Evolutionary conservation across 2,888 invertebrate genomes (phyloP).

Genomic region (Drosophila nr. perissopoda): DNA sequence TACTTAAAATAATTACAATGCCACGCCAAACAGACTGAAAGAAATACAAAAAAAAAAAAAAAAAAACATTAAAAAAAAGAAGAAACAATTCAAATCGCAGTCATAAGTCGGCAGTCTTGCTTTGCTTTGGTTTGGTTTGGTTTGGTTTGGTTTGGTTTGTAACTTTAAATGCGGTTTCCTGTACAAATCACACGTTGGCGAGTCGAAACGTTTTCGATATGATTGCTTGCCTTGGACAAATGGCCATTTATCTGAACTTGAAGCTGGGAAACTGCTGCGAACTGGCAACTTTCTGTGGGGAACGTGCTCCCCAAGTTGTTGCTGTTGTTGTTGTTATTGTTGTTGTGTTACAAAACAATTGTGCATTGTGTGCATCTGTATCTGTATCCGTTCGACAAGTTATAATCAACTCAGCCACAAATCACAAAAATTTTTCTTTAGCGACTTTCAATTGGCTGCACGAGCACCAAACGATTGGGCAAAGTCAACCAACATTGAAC

Average conservation of each 20-base stretch:
- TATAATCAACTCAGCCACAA: slow-evolving; percentile 74
- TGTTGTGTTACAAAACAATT: slow-evolving; percentile 41
- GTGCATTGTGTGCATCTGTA: slow-evolving; percentile 43
- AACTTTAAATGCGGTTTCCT: slow-evolving; percentile 72
- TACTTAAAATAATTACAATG: slow-evolving; percentile 78
- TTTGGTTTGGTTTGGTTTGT: slow-evolving; percentile 30
- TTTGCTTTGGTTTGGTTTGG: neutral
- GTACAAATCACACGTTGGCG: slow-evolving; percentile 69
- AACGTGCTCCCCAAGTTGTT: slow-evolving; percentile 38
- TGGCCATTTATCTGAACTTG: slow-evolving; percentile 67
- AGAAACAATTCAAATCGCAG: slow-evolving; percentile 21
- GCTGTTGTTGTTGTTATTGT: neutral
- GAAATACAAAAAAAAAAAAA: slow-evolving; percentile 1
- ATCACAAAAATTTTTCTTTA: slow-evolving; percentile 61
- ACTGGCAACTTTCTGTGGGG: slow-evolving; percentile 17
- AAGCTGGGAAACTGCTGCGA: slow-evolving; percentile 35
- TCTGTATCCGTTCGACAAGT: slow-evolving; percentile 62
- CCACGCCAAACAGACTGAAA: slow-evolving; percentile 29
- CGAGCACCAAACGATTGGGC: slow-evolving; percentile 21
- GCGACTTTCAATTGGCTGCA: slow-evolving; percentile 63
- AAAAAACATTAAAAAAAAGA: slow-evolving; percentile 5
- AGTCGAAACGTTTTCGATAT: slow-evolving; percentile 68
- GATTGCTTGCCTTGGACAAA: slow-evolving; percentile 60
- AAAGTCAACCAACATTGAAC: slow-evolving; percentile 18
- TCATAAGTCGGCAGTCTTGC: slow-evolving; percentile 46